Base-by-base conservation (phyloP, 2,113 vertebrate species). In the Trachemys scripta region DNA sequence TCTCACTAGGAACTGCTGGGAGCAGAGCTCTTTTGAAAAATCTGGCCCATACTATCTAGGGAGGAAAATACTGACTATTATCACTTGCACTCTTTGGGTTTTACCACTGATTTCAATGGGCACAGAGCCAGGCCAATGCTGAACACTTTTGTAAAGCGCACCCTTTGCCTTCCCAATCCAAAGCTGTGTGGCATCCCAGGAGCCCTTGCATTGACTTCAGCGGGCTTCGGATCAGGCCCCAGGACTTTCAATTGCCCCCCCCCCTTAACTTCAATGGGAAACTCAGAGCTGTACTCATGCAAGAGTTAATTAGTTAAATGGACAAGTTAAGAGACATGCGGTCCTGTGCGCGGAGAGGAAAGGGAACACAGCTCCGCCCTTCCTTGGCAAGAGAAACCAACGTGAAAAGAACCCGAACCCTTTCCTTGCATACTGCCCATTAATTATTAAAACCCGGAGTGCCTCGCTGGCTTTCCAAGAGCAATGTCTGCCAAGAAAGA, bases 341-440 rank as follows among this genome's bases (percentile, higher is more conserved):
- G 57, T 1, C 53, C 88, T 80, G 29, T 12, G 31, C n/a, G 1
- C 49, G 72, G 84, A 49, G 24, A 88, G 54, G 17, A 12, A 20
- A 90, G 76, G 12, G 0, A 88, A 84, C 10, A 85, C 4, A 82
- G 53, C 53, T 2, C 1, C 3, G 0, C 10, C 1, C 3, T 84
- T 89, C 85, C 38, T 49, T 59, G 49, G 11, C 45, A 82, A n/a
- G 14, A 81, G 3, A 95, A 81, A 45, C 10, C 47, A 47, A 49
- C 8, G 42, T 47, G 7, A 79, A 49, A 13, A 47, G 12, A 47
- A 49, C 13, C 45, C 76, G 29, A 79, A 79, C 4, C 76, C 45
- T 79, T 29, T 31, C 76, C 25, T 79, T 79, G 45, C 45, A 25
- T 79, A 49, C 5, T 47, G 24, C 25, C 45, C 7, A 1, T 47